Base-by-base conservation (phyloP, 1,140 invertebrate genomes). In the Phortica variegata region DNA sequence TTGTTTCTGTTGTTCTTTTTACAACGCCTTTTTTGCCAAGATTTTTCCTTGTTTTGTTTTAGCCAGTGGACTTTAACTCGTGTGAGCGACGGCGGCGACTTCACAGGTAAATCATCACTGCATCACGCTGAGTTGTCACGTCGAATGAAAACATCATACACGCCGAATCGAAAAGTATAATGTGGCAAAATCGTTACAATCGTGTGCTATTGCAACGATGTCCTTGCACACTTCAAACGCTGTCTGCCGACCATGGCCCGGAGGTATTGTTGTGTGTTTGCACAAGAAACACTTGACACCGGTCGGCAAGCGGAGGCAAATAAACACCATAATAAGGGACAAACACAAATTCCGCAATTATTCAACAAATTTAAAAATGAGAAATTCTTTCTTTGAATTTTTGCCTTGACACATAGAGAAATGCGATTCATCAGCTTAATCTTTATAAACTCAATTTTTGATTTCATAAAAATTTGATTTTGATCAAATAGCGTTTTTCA, bases 161-260 rank as follows among this genome's bases (percentile, higher is more conserved):
- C 33, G 56, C 50, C 61, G 43, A 61, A 65, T 60, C 58, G 37
- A 49, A 65, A 68, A 69, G 65, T 65, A 69, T 68, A 68, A 69
- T 69, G 65, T 68, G 60, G 65, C 65, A 60, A 68, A 69, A 69
- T 68, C 65, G 61, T 54, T 48, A 68, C 65, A 69, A 68, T 63
- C 50, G 33, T 36, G 12, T 36, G 33, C n/a, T 5, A 5, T 36
- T 5, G 6, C 23, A 26, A 26, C 10, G 63, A 40, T 58, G 52
- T 65, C 56, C 63, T 62, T 44, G 63, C 53, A 16, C 45, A 33
- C 37, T 29, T 33, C 18, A 34, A 38, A 43, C 50, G 31, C 34
- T 38, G 13, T 23, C 32, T 40, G 23, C n/a, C 29, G 18, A 29
- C 18, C 0, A 49, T 34, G 47, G 50, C 43, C 43, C 47, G 51